A percentile compares a stretch with the other conserved stretches of the same genome.
Evolutionary conservation across 2,888 invertebrate genomes (phyloP).

Genomic region (Philhelius pedissequus): DNA sequence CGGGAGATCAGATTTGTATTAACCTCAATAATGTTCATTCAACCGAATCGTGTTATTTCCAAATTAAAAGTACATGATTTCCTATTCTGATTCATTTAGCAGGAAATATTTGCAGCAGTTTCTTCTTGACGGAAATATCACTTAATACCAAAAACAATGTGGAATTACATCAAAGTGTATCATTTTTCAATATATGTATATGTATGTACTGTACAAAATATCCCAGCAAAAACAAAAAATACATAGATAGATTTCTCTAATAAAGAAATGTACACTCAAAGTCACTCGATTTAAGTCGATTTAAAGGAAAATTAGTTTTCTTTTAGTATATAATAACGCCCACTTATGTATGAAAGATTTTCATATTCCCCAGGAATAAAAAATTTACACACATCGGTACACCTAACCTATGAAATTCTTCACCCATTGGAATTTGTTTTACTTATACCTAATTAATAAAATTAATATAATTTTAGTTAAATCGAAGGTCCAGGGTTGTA

Average conservation of each 20-base stretch:
- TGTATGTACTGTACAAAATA: neutral
- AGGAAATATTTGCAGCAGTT: conserved; percentile 9
- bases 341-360: no score
- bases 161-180: conserved; percentile 5
- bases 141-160: conserved; percentile 6
- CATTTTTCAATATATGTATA: neutral
- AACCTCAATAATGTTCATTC: conserved; percentile 25
- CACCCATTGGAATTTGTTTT: no score
- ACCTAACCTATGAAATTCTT: no score
- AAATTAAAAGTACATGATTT: conserved; percentile 19
- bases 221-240: neutral
- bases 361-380: no score
- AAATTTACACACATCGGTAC: no score
- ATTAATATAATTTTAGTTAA: no score
- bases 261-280: neutral
- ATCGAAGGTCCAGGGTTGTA: no score
- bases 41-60: conserved; percentile 15
- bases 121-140: conserved; percentile 34
- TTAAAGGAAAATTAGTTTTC: neutral
- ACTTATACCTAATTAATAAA: no score
- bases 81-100: conserved; percentile 2
- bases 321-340: no score
- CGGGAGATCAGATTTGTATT: neutral
- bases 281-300: neutral
- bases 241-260: no score